Evolutionary conservation across 2,113 vertebrate species (phyloP).

Genomic region (Nasalis larvatus): DNA sequence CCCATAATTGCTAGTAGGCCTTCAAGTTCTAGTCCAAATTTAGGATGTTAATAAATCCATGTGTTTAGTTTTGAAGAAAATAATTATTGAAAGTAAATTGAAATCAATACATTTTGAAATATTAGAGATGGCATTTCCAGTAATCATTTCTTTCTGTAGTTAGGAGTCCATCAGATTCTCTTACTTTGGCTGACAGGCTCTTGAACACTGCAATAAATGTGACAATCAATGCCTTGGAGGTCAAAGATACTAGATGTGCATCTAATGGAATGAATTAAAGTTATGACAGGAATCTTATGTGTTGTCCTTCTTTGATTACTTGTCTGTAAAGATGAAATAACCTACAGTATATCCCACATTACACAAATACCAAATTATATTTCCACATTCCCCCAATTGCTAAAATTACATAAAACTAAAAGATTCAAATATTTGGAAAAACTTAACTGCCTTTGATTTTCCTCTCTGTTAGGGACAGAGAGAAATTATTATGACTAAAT

Average conservation of each 20-base stretch:
- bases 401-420: background rate
- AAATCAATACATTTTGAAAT: background rate
- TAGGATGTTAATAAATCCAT: background rate
- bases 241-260: background rate
- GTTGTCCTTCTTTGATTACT: background rate
- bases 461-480: background rate
- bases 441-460: background rate
- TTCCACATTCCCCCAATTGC: background rate
- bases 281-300: background rate
- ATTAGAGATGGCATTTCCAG: background rate
- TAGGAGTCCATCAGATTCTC: background rate
- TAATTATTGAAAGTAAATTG: slow-evolving; percentile 15
- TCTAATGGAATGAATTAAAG: slow-evolving; percentile 12
- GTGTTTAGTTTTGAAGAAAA: background rate
- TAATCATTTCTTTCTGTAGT: background rate
- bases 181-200: background rate
- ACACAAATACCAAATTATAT: background rate
- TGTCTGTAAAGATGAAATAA: background rate
- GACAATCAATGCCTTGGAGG: background rate
- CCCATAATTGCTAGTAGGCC: background rate
- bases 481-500: background rate
- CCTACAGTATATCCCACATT: background rate
- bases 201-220: background rate
- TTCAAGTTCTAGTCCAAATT: background rate
- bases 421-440: background rate